Evolutionary conservation across 2,888 invertebrate genomes (phyloP).

Genomic region (Tyria jacobaeae): DNA sequence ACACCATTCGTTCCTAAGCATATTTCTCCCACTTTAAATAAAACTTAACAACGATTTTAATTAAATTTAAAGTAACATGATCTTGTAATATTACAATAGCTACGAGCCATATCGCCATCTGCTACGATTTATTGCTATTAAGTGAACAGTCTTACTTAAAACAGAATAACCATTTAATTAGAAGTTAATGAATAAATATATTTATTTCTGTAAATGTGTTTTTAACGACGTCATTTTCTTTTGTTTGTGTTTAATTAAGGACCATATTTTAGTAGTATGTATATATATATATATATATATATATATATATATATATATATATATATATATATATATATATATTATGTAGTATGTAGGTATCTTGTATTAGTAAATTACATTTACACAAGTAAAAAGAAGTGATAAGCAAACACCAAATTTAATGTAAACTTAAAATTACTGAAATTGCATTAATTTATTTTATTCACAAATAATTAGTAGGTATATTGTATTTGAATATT

Average conservation of each 20-base stretch:
- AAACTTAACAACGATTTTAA: too few species aligned
- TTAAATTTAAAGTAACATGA: background rate
- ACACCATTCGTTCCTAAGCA: too few species aligned
- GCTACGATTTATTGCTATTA: constrained; percentile 18
- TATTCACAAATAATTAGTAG: too few species aligned
- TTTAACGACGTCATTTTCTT: constrained; percentile 1
- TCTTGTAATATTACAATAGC: constrained; percentile 14
- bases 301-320: background rate
- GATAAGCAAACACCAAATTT: too few species aligned
- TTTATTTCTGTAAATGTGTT: constrained; percentile 9
- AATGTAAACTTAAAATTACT: too few species aligned
- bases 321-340: too few species aligned
- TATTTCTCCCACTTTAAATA: too few species aligned
- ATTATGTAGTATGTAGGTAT: too few species aligned
- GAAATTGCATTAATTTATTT: too few species aligned
- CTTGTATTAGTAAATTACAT: too few species aligned
- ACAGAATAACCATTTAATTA: constrained; percentile 20
- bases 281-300: background rate
- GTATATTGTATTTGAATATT: too few species aligned
- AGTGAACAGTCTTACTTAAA: constrained; percentile 23
- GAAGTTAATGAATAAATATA: constrained; percentile 10
- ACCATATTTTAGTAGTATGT: background rate
- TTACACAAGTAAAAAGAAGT: too few species aligned
- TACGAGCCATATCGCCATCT: constrained; percentile 14
- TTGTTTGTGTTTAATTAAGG: background rate